Conservation (phyloP, 2,113 vertebrate species). For the Coreoperca whiteheadi region DNA sequence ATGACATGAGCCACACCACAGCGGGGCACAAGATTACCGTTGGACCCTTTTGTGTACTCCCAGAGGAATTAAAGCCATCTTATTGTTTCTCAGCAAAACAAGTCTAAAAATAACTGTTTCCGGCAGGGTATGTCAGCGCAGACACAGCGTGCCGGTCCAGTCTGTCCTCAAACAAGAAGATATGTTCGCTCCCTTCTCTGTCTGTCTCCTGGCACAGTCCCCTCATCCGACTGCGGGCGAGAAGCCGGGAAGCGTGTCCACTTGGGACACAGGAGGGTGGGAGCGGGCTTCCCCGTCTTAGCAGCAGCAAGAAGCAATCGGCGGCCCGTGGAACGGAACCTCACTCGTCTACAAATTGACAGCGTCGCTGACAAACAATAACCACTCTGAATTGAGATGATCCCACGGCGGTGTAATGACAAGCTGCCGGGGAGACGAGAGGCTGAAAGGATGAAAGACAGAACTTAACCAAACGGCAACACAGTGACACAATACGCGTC, state of each 20-base stretch:
- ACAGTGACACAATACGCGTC: background rate
- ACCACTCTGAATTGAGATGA: background rate
- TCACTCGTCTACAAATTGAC: slow-evolving; percentile 13
- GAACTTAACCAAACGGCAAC: background rate
- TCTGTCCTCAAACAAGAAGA: slow-evolving; percentile 44
- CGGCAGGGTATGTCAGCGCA: background rate
- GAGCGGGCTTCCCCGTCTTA: background rate
- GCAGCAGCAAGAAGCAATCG: background rate
- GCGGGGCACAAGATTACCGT: background rate
- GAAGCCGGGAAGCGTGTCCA: slow-evolving; percentile 16
- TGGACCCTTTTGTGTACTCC: background rate
- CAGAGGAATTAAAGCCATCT: slow-evolving; percentile 21
- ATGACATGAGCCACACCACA: background rate
- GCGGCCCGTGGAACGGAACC: slow-evolving; percentile 2
- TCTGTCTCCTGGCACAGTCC: background rate
- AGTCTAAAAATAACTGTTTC: slow-evolving; percentile 15
- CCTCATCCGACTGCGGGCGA: slow-evolving; percentile 34
- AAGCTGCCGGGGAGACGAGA: background rate
- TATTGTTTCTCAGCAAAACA: slow-evolving; percentile 51
- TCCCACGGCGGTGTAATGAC: background rate
- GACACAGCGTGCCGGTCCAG: slow-evolving; percentile 20
- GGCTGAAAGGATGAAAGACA: background rate
- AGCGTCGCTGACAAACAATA: slow-evolving; percentile 15
- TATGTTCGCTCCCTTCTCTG: slow-evolving; percentile 12
- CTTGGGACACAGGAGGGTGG: slow-evolving; percentile 23